phyloP scores from a whole-genome alignment of 2,113 vertebrate species.

The Narcine bancroftii region DNA sequence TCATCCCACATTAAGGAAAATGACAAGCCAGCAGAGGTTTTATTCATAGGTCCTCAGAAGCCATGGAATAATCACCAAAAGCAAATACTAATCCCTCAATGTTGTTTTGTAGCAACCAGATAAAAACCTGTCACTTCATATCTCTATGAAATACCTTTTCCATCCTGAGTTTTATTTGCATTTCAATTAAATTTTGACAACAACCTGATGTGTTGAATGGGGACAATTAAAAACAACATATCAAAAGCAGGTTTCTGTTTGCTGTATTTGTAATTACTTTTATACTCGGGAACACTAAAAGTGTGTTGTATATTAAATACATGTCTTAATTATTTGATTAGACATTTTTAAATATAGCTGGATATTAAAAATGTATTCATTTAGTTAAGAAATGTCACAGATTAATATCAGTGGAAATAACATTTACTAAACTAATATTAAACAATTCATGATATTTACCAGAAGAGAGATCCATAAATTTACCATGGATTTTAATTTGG shows the following conservation, averaged over 20 bases:
- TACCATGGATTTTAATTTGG: conserved; percentile 27
- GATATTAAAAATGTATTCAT: not conserved
- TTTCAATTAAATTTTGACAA: not conserved
- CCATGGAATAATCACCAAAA: not conserved
- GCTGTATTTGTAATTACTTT: not conserved
- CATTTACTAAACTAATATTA: not conserved
- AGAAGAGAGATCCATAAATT: not conserved
- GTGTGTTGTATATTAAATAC: not conserved
- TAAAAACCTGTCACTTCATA: conserved; percentile 5
- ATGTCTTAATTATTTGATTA: not conserved
- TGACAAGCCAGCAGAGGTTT: conserved; percentile 29
- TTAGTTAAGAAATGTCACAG: not conserved
- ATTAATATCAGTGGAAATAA: not conserved
- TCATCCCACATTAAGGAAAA: conserved; percentile 6
- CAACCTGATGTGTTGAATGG: not conserved
- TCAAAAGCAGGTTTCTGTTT: not conserved
- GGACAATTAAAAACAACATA: conserved; percentile 11
- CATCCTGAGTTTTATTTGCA: not conserved
- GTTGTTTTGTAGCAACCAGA: not conserved
- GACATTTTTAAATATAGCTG: not conserved
- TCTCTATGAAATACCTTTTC: not conserved
- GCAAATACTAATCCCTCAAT: not conserved
- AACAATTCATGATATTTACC: not conserved
- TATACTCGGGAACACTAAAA: not conserved
- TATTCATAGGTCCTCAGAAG: not conserved